These are phyloP conservation scores for Tenrec ecaudatus DNA, from an alignment of 2,113 vertebrate species.

Conservation along the genomic window DNA sequence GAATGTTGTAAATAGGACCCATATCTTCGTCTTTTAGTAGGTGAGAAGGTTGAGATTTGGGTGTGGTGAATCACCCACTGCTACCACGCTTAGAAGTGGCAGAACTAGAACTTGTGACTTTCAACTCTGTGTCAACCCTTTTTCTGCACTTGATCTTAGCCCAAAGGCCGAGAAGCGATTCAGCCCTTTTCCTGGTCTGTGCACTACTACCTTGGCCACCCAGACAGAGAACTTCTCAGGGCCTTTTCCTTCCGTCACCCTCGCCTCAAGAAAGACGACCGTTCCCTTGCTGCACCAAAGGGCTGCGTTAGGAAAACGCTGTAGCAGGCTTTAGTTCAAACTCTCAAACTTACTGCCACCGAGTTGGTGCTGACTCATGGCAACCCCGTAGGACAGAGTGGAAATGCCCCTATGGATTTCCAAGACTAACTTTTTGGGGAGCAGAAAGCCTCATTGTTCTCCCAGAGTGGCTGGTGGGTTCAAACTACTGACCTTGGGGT, in stretches of 20 bases:
- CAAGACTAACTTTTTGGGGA: no score
- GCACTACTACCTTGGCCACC: not conserved
- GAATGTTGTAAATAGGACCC: not conserved
- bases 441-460: no score
- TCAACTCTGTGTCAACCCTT: not conserved
- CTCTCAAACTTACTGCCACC: no score
- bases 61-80: not conserved
- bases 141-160: no score
- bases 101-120: not conserved
- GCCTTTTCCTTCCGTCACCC: not conserved
- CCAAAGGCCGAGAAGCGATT: no score
- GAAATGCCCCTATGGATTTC: no score
- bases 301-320: constrained; percentile 21
- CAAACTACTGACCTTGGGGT: no score
- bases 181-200: not conserved
- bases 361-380: no score
- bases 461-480: no score
- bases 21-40: constrained; percentile 41
- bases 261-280: not conserved
- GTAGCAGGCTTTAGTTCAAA: not conserved
- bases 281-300: not conserved
- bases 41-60: not conserved
- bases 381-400: no score
- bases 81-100: not conserved
- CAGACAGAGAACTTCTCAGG: constrained; percentile 30